Conservation (phyloP, 1,140 invertebrate species). For the Trachymyrmex septentrionalis region DNA sequence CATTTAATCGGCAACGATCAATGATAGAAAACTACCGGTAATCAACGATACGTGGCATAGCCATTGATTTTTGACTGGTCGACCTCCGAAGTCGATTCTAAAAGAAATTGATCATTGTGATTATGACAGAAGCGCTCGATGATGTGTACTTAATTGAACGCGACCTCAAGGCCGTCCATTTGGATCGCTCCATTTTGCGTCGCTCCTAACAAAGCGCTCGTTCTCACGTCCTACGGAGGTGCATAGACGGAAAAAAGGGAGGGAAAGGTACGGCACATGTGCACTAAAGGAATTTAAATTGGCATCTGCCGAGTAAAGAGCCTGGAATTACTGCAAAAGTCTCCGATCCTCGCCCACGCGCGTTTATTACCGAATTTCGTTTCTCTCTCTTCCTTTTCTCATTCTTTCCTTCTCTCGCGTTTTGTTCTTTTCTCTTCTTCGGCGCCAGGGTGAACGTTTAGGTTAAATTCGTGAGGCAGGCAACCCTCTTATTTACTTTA, state of each 20-base stretch:
- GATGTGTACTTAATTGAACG: slow-evolving; percentile 59
- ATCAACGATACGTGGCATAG: slow-evolving; percentile 17
- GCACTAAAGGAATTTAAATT: slow-evolving; percentile 83
- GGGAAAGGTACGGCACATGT: slow-evolving; percentile 55
- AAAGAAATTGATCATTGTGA: slow-evolving; percentile 20
- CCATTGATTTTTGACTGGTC: slow-evolving; percentile 3
- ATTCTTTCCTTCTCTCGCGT: slow-evolving; percentile 40
- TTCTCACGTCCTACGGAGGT: slow-evolving; percentile 75
- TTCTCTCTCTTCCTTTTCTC: slow-evolving; percentile 39
- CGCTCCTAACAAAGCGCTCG: slow-evolving; percentile 70
- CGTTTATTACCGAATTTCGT: slow-evolving; percentile 78
- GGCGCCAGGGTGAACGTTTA: slow-evolving; percentile 80
- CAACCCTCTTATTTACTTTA: slow-evolving; percentile 84
- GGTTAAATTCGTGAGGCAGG: slow-evolving; percentile 81
- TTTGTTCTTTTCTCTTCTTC: slow-evolving; percentile 61
- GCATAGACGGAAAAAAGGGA: slow-evolving; percentile 44
- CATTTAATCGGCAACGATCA: slow-evolving; percentile 8
- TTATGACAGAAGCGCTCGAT: slow-evolving; percentile 23
- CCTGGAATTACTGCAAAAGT: slow-evolving; percentile 83
- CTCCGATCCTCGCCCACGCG: slow-evolving; percentile 82
- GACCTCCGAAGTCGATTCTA: not conserved
- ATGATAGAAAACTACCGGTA: slow-evolving; percentile 9
- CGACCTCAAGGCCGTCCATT: not conserved
- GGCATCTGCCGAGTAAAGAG: slow-evolving; percentile 79
- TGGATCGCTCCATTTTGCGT: slow-evolving; percentile 36